Base-by-base conservation (phyloP, 1,140 invertebrate species). In the Meloidogyne floridensis region DNA sequence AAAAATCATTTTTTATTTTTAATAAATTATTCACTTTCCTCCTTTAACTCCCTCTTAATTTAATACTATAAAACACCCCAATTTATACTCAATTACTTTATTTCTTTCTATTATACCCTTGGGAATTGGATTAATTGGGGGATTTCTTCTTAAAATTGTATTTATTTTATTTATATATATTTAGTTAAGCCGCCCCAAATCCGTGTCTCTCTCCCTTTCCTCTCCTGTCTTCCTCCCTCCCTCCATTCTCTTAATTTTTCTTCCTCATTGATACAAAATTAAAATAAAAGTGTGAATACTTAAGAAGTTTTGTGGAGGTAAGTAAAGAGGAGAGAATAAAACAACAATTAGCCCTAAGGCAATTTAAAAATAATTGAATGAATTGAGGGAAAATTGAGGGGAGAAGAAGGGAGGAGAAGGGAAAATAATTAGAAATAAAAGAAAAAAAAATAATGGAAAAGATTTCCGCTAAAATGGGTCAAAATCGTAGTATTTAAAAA, bases 381-480 rank as follows among this genome's bases (percentile, higher is more conserved):
- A 65, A 65, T 47, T 65, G 56, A 59, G 56, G 13, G 56, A 65
- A 65, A 65, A 65, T 65, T n/a, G 5, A 65, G 6, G 0, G n/a
- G 3, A 65, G 15, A 65, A 3, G 18, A 32, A 2, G 32, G 32
- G 32, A 32, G 32, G 32, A 2, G 32, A 32, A 32, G 2, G 2
- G 10, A n/a, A 8, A n/a, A 65, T 18, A 65, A 65, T 65, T 65
- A 47, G n/a, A 65, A 65, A n/a, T 6, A n/a, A 65, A 65, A 65
- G n/a, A 15, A 15, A 65, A 65, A n/a, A 65, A 5, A 65, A 11
- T 5, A n/a, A 13, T 65, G 7, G n/a, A 2, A 7, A n/a, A n/a
- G n/a, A 65, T 65, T 65, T 65, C 59, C 59, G 59, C 59, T 65
- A 65, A 59, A 65, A 65, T 65, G 59, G 59, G 59, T 65, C 59